Evolutionary conservation across 2,797 vertebrate genomes (phyloP).

Genomic region (Mastacembelus armatus): DNA sequence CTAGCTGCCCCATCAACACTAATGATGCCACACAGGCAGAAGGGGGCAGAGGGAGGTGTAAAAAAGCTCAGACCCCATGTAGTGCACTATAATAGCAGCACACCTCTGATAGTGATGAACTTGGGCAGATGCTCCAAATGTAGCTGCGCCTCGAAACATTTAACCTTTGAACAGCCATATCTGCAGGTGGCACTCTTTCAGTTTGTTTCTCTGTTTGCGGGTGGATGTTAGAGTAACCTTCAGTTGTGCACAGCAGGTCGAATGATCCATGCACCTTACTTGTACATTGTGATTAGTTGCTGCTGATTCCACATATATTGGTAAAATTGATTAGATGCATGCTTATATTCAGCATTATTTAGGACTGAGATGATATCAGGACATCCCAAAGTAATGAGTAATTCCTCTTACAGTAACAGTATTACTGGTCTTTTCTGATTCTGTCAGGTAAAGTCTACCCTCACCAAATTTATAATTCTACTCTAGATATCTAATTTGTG

Average conservation of each 20-base stretch:
- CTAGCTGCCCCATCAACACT: conserved; percentile 59
- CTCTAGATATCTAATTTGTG: not conserved
- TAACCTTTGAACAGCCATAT: conserved; percentile 49
- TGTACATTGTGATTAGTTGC: no score
- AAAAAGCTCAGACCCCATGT: conserved; percentile 52
- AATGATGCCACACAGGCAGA: conserved; percentile 52
- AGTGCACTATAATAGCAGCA: conserved; percentile 47
- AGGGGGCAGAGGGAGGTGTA: conserved; percentile 39
- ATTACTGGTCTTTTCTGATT: not conserved
- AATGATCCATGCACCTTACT: no score
- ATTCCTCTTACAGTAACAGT: not conserved
- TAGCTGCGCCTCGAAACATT: conserved; percentile 23
- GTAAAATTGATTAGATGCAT: not conserved
- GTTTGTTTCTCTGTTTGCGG: conserved; percentile 26
- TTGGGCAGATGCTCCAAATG: conserved; percentile 32
- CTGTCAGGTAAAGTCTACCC: no score
- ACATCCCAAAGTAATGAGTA: not conserved
- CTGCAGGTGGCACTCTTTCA: conserved; percentile 31
- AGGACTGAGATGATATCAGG: no score
- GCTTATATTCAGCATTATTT: no score
- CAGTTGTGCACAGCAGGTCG: no score
- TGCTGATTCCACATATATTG: no score
- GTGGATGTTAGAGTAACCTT: no score
- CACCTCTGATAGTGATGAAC: conserved; percentile 38
- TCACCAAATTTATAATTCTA: no score